Evolutionary conservation across 2,113 vertebrate genomes (phyloP).

Genomic region (Oreochromis tanganicae): DNA sequence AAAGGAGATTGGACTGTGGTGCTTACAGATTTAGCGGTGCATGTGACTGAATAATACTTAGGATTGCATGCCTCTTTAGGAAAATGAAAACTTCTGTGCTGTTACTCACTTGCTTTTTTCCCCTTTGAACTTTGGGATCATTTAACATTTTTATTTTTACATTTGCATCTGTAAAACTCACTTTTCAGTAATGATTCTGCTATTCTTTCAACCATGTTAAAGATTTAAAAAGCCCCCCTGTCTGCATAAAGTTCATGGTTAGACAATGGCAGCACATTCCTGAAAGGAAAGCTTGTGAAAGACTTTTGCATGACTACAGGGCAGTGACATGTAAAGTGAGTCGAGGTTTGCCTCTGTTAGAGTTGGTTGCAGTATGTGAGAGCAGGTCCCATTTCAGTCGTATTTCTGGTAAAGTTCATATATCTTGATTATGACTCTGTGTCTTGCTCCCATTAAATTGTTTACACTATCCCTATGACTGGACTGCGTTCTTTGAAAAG

Average conservation of each 20-base stretch:
- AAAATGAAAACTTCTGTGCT: not conserved
- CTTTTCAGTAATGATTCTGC: not conserved
- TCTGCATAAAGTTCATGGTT: not conserved
- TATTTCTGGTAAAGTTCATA: not conserved
- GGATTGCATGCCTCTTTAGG: not conserved
- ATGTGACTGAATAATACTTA: constrained; percentile 3
- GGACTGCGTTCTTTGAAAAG: not conserved
- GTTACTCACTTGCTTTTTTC: not conserved
- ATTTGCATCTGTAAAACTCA: not conserved
- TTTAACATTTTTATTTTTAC: not conserved
- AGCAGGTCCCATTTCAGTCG: not conserved
- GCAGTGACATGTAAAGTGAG: not conserved
- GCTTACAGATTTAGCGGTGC: not conserved
- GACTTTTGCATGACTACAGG: not conserved
- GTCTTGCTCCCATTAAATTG: not conserved
- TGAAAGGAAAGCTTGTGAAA: not conserved
- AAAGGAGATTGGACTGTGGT: not conserved
- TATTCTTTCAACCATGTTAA: not conserved
- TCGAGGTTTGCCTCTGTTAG: not conserved
- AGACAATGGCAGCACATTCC: not conserved
- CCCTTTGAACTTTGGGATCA: not conserved
- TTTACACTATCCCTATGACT: not conserved
- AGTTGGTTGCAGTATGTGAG: not conserved
- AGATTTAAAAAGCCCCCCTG: not conserved
- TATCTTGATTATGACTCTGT: not conserved